Percentiles rank a stretch among this genome's conserved stretches.
phyloP scores from a whole-genome alignment of 2,888 invertebrate genomes.

The Gymnoscelis rufifasciata region DNA sequence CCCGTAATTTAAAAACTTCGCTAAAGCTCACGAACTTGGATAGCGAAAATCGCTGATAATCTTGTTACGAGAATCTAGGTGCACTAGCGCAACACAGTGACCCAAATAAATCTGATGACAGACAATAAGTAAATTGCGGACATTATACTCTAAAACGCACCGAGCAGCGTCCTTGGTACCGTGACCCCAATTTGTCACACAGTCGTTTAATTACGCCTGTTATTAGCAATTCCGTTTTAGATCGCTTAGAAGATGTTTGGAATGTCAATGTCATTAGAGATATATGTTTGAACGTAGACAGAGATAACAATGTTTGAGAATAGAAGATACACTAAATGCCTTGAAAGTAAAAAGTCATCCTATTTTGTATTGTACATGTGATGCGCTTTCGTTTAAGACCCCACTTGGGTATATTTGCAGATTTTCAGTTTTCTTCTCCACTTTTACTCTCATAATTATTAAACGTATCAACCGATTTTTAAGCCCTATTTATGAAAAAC shows the following conservation, averaged over 20 bases:
- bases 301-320: neutral
- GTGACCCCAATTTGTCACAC: constrained; percentile 29
- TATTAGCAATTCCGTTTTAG: constrained; percentile 15
- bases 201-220: constrained; percentile 28
- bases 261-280: constrained; percentile 2
- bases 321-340: neutral
- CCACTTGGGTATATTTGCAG: too few species aligned
- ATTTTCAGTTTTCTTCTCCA: too few species aligned
- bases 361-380: too few species aligned
- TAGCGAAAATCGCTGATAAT: too few species aligned
- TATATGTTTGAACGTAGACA: neutral
- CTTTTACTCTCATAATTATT: too few species aligned
- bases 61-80: too few species aligned
- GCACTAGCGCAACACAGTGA: constrained; percentile 4
- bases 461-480: too few species aligned
- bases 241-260: neutral
- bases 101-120: constrained; percentile 17
- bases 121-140: constrained; percentile 19
- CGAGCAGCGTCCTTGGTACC: constrained; percentile 26
- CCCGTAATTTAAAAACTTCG: too few species aligned
- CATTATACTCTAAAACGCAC: constrained; percentile 10
- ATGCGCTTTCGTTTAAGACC: too few species aligned
- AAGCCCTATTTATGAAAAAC: too few species aligned
- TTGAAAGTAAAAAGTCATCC: too few species aligned
- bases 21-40: too few species aligned